Evolutionary conservation across 2,888 invertebrate genomes (phyloP).

Genomic region (Oscheius myriophilus): DNA sequence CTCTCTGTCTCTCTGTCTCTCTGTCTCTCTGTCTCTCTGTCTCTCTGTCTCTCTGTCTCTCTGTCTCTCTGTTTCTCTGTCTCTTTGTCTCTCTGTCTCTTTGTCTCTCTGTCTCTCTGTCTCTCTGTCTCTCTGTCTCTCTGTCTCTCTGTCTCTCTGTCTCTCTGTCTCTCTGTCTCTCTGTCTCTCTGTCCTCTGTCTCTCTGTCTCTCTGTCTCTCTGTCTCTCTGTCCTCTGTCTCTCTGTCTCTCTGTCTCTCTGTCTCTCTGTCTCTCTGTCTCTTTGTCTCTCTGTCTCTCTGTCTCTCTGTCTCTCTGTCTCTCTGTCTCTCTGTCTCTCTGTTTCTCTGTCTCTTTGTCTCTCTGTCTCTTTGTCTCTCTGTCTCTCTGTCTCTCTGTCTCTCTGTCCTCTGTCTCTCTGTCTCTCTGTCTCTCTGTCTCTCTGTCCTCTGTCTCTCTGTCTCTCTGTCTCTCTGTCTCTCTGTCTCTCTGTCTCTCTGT

Average conservation of each 20-base stretch:
- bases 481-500: not conserved
- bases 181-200: not conserved
- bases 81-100: not conserved
- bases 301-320: not conserved
- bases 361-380: not conserved
- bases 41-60: not conserved
- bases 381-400: not conserved
- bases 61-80: not conserved
- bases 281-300: not conserved
- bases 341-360: no score
- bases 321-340: not conserved
- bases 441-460: no score
- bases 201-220: not conserved
- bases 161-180: not conserved
- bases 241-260: not conserved
- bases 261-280: slow-evolving; percentile 1
- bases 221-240: no score
- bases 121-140: not conserved
- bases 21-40: not conserved
- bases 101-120: not conserved
- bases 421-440: not conserved
- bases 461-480: not conserved
- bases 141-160: not conserved
- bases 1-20: not conserved
- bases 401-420: no score